These are phyloP conservation scores for Dolichopus griseipennis DNA, from an alignment of 2,888 invertebrate genomes.

Conservation along the genomic window DNA sequence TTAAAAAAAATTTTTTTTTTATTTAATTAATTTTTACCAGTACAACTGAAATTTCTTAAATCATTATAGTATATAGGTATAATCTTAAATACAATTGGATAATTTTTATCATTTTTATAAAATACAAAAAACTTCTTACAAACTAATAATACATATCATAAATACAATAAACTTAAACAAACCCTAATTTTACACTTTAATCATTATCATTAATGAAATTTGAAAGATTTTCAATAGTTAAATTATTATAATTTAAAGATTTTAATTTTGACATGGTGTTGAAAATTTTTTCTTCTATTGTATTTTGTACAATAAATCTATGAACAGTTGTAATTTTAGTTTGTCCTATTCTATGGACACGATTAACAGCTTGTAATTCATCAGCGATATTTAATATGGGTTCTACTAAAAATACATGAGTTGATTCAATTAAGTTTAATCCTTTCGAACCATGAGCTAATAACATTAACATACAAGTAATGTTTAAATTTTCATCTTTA, in stretches of 20 bases:
- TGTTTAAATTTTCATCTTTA: slow-evolving; percentile 42
- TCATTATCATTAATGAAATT: slow-evolving; percentile 13
- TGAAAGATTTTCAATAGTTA: slow-evolving; percentile 29
- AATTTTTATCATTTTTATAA: no score
- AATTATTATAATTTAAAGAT: slow-evolving; percentile 33
- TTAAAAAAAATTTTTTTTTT: no score
- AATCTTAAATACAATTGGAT: no score
- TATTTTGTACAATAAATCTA: slow-evolving; percentile 57
- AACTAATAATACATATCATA: no score
- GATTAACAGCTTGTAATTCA: slow-evolving; percentile 67
- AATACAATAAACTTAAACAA: no score
- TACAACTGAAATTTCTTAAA: no score
- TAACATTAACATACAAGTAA: slow-evolving; percentile 58
- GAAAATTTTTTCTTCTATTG: slow-evolving; percentile 62
- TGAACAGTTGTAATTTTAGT: slow-evolving; percentile 57
- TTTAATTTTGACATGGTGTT: slow-evolving; percentile 44
- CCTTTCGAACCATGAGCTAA: slow-evolving; percentile 64
- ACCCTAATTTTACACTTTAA: neutral
- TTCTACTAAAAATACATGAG: slow-evolving; percentile 65
- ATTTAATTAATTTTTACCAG: no score
- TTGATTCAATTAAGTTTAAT: slow-evolving; percentile 68
- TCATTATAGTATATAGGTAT: no score
- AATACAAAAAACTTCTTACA: no score
- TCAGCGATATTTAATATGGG: slow-evolving; percentile 64
- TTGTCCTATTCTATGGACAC: slow-evolving; percentile 73